Evolutionary conservation across 2,113 vertebrate species (phyloP).

Genomic region (Sapajus apella): DNA sequence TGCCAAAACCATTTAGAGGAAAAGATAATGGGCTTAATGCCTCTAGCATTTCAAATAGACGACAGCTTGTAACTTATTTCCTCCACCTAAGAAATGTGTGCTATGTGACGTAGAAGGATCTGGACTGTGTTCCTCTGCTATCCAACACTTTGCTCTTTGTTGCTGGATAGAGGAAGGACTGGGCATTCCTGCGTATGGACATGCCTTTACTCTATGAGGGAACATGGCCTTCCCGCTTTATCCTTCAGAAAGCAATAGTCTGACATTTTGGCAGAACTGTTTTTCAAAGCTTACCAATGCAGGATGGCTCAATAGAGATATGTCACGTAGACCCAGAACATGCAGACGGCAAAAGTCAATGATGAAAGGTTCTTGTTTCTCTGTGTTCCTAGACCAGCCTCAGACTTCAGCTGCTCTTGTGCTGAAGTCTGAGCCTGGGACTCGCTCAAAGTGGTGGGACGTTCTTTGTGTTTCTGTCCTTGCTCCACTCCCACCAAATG

Average conservation of each 20-base stretch:
- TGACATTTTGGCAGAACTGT: background rate
- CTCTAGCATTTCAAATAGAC: background rate
- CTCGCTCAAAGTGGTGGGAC: too few species aligned
- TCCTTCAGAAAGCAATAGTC: background rate
- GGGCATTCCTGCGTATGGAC: rapidly evolving
- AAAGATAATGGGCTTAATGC: background rate
- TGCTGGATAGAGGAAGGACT: background rate
- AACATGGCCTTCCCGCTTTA: background rate
- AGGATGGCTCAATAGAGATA: background rate
- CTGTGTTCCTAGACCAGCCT: background rate
- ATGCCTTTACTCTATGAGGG: background rate
- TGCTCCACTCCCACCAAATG: too few species aligned
- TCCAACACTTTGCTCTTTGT: background rate
- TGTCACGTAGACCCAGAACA: rapidly evolving
- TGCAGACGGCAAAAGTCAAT: background rate
- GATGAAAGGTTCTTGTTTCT: background rate
- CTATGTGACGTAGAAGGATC: background rate
- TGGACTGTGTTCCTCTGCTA: background rate
- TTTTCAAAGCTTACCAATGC: background rate
- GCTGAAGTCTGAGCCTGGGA: too few species aligned
- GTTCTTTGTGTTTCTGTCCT: background rate
- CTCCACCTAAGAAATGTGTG: background rate
- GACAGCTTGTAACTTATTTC: background rate
- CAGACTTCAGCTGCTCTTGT: too few species aligned
- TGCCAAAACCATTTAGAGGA: background rate